Evolutionary conservation across 2,888 invertebrate species (phyloP).

Genomic region (Pimpla rufipes): DNA sequence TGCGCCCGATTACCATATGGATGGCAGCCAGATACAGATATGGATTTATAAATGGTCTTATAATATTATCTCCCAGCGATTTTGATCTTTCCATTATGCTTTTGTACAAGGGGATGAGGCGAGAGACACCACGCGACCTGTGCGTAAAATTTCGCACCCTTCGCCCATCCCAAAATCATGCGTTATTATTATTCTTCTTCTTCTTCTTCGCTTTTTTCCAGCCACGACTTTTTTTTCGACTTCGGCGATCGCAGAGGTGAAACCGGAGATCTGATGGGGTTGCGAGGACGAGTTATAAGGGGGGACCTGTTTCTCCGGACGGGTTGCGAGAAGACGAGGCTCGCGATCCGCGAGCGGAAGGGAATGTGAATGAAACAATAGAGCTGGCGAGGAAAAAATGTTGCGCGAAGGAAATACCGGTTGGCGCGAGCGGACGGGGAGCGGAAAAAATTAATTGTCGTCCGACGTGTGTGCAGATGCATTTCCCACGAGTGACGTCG

Average conservation of each 20-base stretch:
- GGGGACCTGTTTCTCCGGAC: conserved; percentile 63
- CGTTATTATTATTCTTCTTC: no score
- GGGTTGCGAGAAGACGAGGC: not conserved
- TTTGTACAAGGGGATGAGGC: no score
- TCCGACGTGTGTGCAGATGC: conserved; percentile 44
- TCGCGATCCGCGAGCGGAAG: conserved; percentile 28
- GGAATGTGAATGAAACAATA: conserved; percentile 63
- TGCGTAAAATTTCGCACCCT: no score
- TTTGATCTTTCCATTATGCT: conserved; percentile 18
- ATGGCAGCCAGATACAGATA: conserved; percentile 26
- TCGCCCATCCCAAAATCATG: not conserved
- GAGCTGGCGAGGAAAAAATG: conserved; percentile 39
- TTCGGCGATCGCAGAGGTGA: conserved; percentile 29
- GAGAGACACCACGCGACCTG: no score
- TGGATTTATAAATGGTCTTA: conserved; percentile 8
- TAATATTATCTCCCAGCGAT: conserved; percentile 3
- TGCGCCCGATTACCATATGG: conserved; percentile 5
- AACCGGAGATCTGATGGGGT: conserved; percentile 49
- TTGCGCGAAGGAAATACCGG: conserved; percentile 62
- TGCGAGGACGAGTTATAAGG: conserved; percentile 31
- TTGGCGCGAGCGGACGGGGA: conserved; percentile 37
- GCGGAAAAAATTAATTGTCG: conserved; percentile 34
- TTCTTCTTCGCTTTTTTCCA: conserved; percentile 12
- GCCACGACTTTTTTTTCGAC: conserved; percentile 24
- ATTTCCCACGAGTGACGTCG: conserved; percentile 54